Percentiles rank a stretch among this genome's conserved stretches.
Evolutionary conservation across 2,797 vertebrate species (phyloP).

Genomic region (Malacoraja senta): DNA sequence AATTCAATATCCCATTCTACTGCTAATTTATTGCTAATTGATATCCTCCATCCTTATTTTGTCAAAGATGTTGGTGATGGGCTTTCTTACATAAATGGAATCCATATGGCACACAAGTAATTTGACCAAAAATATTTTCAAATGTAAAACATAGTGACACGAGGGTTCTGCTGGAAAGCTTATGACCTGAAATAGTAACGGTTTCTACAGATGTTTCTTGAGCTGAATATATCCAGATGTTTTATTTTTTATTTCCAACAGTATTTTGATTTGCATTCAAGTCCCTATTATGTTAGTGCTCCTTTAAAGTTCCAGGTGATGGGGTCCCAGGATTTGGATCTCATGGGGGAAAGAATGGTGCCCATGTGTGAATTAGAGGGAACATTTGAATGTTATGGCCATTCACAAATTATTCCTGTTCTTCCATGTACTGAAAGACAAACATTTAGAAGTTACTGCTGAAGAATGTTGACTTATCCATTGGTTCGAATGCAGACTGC

Average conservation of each 20-base stretch:
- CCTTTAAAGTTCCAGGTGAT: neutral
- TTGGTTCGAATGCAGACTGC: neutral
- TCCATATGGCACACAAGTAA: no score
- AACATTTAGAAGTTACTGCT: neutral
- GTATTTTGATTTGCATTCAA: neutral
- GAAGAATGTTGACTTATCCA: neutral
- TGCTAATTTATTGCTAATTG: neutral
- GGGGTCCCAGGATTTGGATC: neutral
- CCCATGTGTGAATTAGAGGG: neutral
- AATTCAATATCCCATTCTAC: neutral
- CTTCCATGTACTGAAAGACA: neutral
- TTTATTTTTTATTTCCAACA: no score
- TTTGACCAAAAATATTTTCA: no score
- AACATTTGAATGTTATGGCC: neutral
- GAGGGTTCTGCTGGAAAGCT: no score
- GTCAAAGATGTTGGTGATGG: neutral
- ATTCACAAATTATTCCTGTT: neutral
- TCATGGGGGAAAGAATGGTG: neutral
- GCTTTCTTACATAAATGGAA: neutral
- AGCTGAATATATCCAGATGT: no score
- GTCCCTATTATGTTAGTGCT: neutral
- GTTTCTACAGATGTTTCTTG: no score
- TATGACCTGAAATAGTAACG: no score
- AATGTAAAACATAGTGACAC: no score
- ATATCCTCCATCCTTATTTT: neutral